Percentiles rank a stretch among this genome's conserved stretches.
These are phyloP conservation scores for Chelonoidis abingdonii DNA, from an alignment of 2,113 vertebrate species.

Conservation along the genomic window DNA sequence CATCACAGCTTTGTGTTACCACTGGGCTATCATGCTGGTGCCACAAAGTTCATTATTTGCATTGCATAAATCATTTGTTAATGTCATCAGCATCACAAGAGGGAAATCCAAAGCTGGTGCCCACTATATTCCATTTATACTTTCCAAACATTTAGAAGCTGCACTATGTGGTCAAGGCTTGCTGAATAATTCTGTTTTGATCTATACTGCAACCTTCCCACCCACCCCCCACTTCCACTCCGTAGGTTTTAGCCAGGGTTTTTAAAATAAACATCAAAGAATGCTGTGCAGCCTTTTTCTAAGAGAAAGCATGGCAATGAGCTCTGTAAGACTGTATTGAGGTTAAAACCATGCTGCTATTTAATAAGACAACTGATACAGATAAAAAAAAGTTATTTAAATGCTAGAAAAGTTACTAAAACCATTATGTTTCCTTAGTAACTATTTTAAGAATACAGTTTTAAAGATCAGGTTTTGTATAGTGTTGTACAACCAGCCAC, in stretches of 20 bases:
- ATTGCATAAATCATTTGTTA: neutral
- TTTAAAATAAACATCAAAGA: neutral
- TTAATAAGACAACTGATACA: neutral
- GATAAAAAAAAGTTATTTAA: neutral
- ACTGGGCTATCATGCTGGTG: neutral
- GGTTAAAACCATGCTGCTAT: neutral
- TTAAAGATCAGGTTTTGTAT: neutral
- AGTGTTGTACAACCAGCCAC: neutral
- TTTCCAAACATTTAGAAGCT: neutral
- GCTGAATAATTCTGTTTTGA: neutral
- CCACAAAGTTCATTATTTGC: neutral
- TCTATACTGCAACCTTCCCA: neutral
- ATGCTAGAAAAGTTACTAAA: neutral
- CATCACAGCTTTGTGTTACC: neutral
- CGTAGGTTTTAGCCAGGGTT: neutral
- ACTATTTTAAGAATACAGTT: neutral
- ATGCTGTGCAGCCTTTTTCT: neutral
- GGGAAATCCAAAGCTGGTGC: neutral
- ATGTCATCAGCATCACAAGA: neutral
- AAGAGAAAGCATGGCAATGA: neutral
- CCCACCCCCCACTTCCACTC: neutral
- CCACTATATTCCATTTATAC: no score
- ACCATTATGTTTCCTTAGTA: neutral
- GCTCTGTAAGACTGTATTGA: neutral
- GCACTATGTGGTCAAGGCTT: neutral